phyloP scores from a whole-genome alignment of 2,113 vertebrate genomes.

The Dunckerocampus dactyliophorus region DNA sequence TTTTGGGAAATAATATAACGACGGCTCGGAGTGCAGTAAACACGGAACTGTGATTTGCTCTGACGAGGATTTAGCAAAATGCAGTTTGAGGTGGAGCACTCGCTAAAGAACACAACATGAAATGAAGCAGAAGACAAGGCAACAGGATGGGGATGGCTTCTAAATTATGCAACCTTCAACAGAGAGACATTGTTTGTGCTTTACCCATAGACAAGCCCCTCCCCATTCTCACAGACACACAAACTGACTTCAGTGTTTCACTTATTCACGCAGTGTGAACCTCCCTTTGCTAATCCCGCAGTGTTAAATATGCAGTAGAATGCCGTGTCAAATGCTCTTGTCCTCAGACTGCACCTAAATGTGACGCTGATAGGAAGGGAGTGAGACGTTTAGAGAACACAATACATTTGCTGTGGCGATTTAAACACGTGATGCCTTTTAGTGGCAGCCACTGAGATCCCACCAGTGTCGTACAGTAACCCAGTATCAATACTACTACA shows the following conservation, averaged over 20 bases:
- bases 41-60: slow-evolving; percentile 63
- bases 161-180: slow-evolving; percentile 65
- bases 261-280: slow-evolving; percentile 55
- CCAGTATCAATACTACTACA: too few relatives aligned
- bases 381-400: slow-evolving; percentile 59
- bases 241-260: slow-evolving; percentile 34
- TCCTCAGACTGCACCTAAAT: slow-evolving; percentile 42
- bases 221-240: slow-evolving; percentile 4
- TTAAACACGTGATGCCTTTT: slow-evolving; percentile 40
- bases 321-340: slow-evolving; percentile 38
- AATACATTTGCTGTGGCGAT: slow-evolving; percentile 57
- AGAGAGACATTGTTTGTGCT: slow-evolving; percentile 59
- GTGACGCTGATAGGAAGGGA: slow-evolving; percentile 61
- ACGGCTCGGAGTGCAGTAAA: slow-evolving; percentile 37
- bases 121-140: slow-evolving; percentile 40
- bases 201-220: slow-evolving; percentile 29
- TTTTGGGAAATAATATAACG: slow-evolving; percentile 47
- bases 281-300: slow-evolving; percentile 17
- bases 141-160: slow-evolving; percentile 25
- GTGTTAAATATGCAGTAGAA: slow-evolving; percentile 68
- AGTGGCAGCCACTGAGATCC: slow-evolving; percentile 14
- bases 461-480: background rate
- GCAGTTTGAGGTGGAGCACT: slow-evolving; percentile 12
- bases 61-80: slow-evolving; percentile 34
- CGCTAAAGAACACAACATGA: slow-evolving; percentile 34